Conservation (phyloP, 2,797 vertebrate species). For the Falco novaeseelandiae region DNA sequence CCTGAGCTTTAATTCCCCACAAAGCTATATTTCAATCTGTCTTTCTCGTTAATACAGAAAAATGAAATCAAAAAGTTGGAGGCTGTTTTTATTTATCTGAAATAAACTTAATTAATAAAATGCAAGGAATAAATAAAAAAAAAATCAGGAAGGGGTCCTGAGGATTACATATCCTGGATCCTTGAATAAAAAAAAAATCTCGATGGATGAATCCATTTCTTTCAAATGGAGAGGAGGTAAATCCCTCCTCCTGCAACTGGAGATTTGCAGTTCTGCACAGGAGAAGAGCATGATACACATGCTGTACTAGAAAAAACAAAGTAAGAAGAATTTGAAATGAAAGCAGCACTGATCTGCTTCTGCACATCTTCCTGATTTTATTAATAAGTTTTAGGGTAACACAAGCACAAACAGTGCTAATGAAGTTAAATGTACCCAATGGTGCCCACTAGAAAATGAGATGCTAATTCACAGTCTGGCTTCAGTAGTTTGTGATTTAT, state of each 20-base stretch:
- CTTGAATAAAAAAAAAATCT: background rate
- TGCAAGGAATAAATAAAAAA: background rate
- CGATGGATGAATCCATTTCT: background rate
- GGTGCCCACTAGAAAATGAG: constrained; percentile 21
- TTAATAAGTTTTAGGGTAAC: constrained; percentile 16
- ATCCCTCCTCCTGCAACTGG: background rate
- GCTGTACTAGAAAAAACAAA: background rate
- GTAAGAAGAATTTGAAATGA: background rate
- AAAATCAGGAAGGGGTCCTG: background rate
- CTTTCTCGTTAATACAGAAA: background rate
- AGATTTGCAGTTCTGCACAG: background rate
- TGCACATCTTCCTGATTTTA: background rate
- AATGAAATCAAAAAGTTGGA: background rate
- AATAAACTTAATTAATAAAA: background rate
- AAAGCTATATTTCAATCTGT: background rate
- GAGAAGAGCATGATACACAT: background rate
- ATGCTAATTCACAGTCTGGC: constrained; percentile 28
- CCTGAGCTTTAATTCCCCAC: background rate
- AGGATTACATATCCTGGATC: background rate
- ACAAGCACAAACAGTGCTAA: background rate
- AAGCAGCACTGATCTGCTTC: background rate
- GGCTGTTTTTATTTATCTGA: background rate
- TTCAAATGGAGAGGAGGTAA: background rate
- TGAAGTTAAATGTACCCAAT: background rate
- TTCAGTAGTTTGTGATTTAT: background rate